These are phyloP conservation scores for Tortrix viridana DNA, from an alignment of 2,888 invertebrate species.

Conservation along the genomic window DNA sequence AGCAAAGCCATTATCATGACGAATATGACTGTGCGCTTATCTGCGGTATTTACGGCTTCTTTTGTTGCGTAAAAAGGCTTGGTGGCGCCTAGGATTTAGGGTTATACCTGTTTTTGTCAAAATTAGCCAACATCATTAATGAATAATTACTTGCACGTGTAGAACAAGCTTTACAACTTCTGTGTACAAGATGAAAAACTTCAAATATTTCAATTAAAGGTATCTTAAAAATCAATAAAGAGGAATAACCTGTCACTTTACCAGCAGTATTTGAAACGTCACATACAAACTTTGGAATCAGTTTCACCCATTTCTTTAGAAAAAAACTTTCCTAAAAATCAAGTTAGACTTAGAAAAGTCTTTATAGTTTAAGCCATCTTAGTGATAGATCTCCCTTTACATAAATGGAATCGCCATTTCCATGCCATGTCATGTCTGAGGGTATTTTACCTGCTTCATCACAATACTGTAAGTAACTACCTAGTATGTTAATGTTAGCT, in stretches of 20 bases:
- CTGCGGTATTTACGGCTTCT: slow-evolving; percentile 53
- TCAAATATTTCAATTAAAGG: too few relatives aligned
- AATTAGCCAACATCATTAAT: neutral
- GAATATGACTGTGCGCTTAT: slow-evolving; percentile 47
- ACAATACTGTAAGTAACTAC: slow-evolving; percentile 22
- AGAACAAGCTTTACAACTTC: too few relatives aligned
- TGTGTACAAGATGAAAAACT: too few relatives aligned
- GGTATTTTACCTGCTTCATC: slow-evolving; percentile 23
- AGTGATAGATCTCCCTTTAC: too few relatives aligned
- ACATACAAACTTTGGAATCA: too few relatives aligned
- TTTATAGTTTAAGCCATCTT: too few relatives aligned
- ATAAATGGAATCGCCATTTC: neutral
- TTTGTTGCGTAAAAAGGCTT: slow-evolving; percentile 52
- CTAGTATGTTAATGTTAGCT: slow-evolving; percentile 34
- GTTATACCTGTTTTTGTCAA: neutral
- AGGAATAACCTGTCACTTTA: too few relatives aligned
- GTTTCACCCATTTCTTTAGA: too few relatives aligned
- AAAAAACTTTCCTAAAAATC: too few relatives aligned
- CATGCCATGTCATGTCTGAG: neutral
- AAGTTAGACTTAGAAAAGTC: too few relatives aligned
- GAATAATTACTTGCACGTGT: neutral
- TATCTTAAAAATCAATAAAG: too few relatives aligned
- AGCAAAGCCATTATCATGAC: slow-evolving; percentile 43
- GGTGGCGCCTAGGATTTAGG: slow-evolving; percentile 17
- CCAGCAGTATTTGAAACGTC: too few relatives aligned